A percentile compares a stretch with the other conserved stretches of the same genome.
Conservation (phyloP, 1,140 invertebrate species). For the Drosophila bocqueti region DNA sequence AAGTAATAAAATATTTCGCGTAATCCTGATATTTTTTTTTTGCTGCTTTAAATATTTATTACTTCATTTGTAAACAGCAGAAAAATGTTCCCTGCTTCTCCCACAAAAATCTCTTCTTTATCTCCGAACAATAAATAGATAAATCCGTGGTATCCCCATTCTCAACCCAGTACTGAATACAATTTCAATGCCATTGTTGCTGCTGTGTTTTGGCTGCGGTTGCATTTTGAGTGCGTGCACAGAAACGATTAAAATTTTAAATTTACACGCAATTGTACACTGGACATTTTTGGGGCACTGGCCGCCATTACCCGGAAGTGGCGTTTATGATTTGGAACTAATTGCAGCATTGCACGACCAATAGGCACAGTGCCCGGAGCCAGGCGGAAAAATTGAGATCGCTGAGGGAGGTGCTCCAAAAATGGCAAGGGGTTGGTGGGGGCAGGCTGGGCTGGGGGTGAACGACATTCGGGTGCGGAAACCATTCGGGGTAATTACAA, state of each 20-base stretch:
- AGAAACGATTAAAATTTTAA: conserved; percentile 79
- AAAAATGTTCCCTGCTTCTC: neutral
- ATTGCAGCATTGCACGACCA: conserved; percentile 68
- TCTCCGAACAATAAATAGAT: conserved; percentile 20
- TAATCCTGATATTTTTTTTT: neutral
- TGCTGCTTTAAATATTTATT: neutral
- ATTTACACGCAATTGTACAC: conserved; percentile 75
- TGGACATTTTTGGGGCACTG: conserved; percentile 12
- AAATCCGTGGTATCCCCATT: conserved; percentile 2
- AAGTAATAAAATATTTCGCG: neutral
- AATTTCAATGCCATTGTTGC: conserved; percentile 59
- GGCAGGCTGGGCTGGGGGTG: neutral
- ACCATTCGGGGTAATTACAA: conserved; percentile 79
- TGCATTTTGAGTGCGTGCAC: conserved; percentile 59
- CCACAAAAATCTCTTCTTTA: conserved; percentile 8
- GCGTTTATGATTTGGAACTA: conserved; percentile 82
- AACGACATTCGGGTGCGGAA: conserved; percentile 52
- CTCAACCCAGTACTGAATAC: conserved; percentile 14
- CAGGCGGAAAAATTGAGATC: conserved; percentile 35
- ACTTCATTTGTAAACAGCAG: neutral
- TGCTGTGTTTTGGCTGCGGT: conserved; percentile 45
- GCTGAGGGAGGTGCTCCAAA: neutral
- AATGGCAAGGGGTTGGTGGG: neutral
- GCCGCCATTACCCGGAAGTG: conserved; percentile 53
- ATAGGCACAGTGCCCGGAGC: conserved; percentile 49